Evolutionary conservation across 1,140 invertebrate species (phyloP), one percentile per base, ranked within the genome.

Genomic region (Euborellia annulipes): DNA sequence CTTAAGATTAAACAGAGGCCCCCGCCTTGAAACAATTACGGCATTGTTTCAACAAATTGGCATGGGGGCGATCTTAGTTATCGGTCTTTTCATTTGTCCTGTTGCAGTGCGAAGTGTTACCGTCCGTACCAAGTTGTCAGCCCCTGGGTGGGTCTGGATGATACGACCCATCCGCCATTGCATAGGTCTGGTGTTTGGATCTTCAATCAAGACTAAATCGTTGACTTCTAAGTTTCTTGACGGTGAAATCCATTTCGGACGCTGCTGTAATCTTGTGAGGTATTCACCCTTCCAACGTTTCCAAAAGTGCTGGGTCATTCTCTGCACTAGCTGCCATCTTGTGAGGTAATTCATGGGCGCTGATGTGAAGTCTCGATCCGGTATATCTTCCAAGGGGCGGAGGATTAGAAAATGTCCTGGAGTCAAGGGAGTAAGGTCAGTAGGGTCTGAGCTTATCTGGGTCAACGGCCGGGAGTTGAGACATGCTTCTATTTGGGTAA

Each of bases 401-500:
- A 62, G 60, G 9, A 62, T 55, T 4, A 64, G 42, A 43, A 65
- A 64, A 50, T 67, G 62, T 13, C 54, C 56, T 46, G 61, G 62
- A 9, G 63, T 61, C 8, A 63, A 46, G 14, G 53, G 45, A 21
- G 38, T 38, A 4, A 56, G 50, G 17, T 63, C 59, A 34, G 53
- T 46, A 40, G 54, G 50, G 51, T 56, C 52, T 36, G 23, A 45
- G 13, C 53, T 53, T 11, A 60, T 16, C 4, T 54, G 52, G 23
- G 43, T 46, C 6, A 63, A 21, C 3, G 61, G 60, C 2, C 62
- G 40, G 1, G 52, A 57, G 49, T 64, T 62, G 9, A 65, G 36
- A 3, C 48, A 39, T 30, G 49, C 42, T 47, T 59, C 52, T 14
- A 58, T 48, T 46, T 50, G 27, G 3, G 17, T 6, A 4, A 47